Conservation (phyloP, 2,113 vertebrate species). For the Circaetus gallicus region DNA sequence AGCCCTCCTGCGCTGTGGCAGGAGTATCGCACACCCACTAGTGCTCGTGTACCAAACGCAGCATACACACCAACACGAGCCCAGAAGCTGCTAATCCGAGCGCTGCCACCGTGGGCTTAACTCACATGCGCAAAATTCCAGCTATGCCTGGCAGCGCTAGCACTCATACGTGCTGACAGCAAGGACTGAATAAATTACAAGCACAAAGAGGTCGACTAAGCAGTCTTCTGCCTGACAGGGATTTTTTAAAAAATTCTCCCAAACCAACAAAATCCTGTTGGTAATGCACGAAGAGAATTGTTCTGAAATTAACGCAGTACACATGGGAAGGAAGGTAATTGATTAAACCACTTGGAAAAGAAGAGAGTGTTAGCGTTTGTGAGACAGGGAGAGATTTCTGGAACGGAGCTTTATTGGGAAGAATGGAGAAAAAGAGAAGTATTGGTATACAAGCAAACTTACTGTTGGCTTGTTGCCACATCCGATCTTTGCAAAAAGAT, state of each 20-base stretch:
- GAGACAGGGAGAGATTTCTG: background rate
- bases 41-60: rapidly evolving
- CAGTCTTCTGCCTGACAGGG: background rate
- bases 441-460: background rate
- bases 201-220: background rate
- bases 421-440: background rate
- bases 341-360: background rate
- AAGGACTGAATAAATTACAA: background rate
- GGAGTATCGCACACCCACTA: rapidly evolving
- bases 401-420: background rate
- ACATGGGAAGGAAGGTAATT: background rate
- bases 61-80: rapidly evolving
- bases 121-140: background rate
- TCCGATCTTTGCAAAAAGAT: background rate
- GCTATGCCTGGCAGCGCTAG: background rate
- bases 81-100: rapidly evolving
- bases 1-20: rapidly evolving
- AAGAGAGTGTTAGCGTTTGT: background rate
- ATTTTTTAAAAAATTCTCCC: background rate
- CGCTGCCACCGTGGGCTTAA: background rate
- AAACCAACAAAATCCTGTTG: background rate
- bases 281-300: background rate
- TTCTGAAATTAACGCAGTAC: background rate
- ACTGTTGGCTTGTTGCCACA: background rate
- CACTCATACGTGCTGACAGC: background rate